A percentile compares a stretch with the other conserved stretches of the same genome.
phyloP scores from a whole-genome alignment of 2,888 invertebrate genomes.

The Blomia tropicalis region DNA sequence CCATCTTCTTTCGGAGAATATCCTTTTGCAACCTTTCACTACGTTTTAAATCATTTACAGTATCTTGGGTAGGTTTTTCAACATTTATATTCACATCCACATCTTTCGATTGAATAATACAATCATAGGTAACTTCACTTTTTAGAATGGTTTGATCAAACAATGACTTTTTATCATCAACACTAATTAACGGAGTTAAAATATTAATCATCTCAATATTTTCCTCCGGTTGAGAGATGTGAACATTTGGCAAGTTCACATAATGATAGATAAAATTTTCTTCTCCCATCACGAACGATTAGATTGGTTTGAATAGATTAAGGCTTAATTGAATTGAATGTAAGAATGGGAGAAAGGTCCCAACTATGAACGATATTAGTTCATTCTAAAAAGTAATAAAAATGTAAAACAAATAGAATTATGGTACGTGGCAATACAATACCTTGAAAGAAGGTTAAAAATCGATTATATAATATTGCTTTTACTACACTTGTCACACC shows the following conservation, averaged over 20 bases:
- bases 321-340: neutral
- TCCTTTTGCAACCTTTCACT: constrained; percentile 8
- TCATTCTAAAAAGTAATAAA: neutral
- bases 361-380: too few relatives aligned
- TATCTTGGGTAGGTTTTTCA: neutral
- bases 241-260: neutral
- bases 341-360: constrained; percentile 14
- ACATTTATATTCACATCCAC: neutral
- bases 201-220: constrained; percentile 11
- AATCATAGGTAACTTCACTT: neutral
- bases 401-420: neutral
- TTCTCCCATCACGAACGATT: neutral
- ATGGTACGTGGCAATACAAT: neutral
- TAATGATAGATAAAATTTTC: constrained; percentile 1
- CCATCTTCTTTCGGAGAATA: constrained; percentile 4
- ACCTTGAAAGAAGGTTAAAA: neutral
- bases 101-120: neutral
- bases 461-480: too few relatives aligned
- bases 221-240: neutral
- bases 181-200: constrained; percentile 9
- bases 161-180: neutral
- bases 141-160: neutral
- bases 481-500: too few relatives aligned
- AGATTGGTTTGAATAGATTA: neutral
- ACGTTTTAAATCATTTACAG: neutral